A percentile compares a stretch with the other conserved stretches of the same genome.
phyloP scores from a whole-genome alignment of 2,797 vertebrate genomes.

The Notolepis coatsorum region DNA sequence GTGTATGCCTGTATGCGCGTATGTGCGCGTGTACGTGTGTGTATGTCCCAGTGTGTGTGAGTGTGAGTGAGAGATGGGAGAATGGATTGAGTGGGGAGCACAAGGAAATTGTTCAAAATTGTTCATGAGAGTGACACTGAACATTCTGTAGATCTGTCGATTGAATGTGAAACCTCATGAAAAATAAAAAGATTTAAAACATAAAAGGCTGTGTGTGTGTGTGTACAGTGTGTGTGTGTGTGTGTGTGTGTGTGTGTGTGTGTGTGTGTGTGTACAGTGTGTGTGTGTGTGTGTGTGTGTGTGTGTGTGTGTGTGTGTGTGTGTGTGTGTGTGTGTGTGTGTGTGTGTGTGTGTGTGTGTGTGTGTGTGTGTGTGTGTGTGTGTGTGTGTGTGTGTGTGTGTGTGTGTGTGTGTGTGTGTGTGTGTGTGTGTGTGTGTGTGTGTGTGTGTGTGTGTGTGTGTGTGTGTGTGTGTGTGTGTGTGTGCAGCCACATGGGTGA shows the following conservation, averaged over 20 bases:
- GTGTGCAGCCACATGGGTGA: neutral
- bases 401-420: slow-evolving; percentile 1
- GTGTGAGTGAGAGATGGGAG: too few species aligned
- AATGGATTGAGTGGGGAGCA: too few species aligned
- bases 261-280: neutral
- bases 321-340: neutral
- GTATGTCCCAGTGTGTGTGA: slow-evolving; percentile 11
- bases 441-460: neutral
- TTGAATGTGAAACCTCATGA: too few species aligned
- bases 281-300: neutral
- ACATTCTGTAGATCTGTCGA: too few species aligned
- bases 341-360: neutral
- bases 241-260: slow-evolving; percentile 2
- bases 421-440: slow-evolving; percentile 1
- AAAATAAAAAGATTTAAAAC: too few species aligned
- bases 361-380: neutral
- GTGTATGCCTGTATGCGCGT: slow-evolving; percentile 2
- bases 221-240: neutral
- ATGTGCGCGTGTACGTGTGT: neutral
- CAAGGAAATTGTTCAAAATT: too few species aligned
- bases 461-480: neutral
- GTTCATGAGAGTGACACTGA: too few species aligned
- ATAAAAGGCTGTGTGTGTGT: neutral
- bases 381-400: neutral
- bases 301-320: neutral